Conservation (phyloP, 2,888 invertebrate genomes). For the Pollenia angustigena region DNA sequence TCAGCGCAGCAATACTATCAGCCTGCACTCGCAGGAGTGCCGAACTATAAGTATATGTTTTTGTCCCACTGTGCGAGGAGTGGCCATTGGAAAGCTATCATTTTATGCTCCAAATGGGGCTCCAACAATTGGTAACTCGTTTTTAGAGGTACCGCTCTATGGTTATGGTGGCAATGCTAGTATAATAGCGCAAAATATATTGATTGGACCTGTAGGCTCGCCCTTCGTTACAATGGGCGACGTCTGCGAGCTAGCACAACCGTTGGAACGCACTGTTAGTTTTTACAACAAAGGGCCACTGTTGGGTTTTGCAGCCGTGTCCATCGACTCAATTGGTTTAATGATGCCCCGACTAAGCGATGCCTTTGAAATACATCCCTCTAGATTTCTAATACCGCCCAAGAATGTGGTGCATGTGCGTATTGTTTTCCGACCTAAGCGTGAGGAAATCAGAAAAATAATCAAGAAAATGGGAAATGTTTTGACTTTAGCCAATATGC, state of each 20-base stretch:
- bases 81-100: conserved; percentile 85
- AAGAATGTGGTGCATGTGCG: conserved; percentile 82
- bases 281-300: conserved; percentile 86
- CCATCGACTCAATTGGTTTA: conserved; percentile 80
- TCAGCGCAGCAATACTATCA: conserved; percentile 82
- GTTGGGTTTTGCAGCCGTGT: conserved; percentile 84
- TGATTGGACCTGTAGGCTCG: conserved; percentile 86
- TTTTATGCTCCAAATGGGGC: conserved; percentile 84
- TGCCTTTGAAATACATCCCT: conserved; percentile 83
- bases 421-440: conserved; percentile 84
- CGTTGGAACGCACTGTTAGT: conserved; percentile 84
- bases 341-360: conserved; percentile 80
- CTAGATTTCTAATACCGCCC: conserved; percentile 84
- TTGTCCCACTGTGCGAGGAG: conserved; percentile 85
- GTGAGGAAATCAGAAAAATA: conserved; percentile 84
- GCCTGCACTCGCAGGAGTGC: conserved; percentile 86
- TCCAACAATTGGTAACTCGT: conserved; percentile 78
- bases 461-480: conserved; percentile 81
- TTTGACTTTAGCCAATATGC: conserved; percentile 84
- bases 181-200: conserved; percentile 85
- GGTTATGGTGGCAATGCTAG: conserved; percentile 87
- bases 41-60: conserved; percentile 85
- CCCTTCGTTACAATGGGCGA: conserved; percentile 86
- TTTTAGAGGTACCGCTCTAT: conserved; percentile 83
- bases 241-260: conserved; percentile 84